phyloP scores from a whole-genome alignment of 1,140 invertebrate species.

The Drosophila ercepeae region DNA sequence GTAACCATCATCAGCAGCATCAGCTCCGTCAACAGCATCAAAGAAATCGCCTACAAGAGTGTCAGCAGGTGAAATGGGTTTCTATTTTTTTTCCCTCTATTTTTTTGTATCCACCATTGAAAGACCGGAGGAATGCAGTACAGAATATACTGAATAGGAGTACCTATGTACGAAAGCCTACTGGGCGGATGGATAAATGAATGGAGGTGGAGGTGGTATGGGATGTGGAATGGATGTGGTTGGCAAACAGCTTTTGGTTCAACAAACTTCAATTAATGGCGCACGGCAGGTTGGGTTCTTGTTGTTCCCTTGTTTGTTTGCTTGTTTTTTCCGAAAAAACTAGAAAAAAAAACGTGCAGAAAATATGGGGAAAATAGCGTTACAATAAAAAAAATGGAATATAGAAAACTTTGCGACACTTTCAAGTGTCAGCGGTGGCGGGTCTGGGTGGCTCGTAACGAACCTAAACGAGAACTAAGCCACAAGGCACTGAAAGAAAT shows the following conservation, averaged over 20 bases:
- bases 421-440: conserved; percentile 57
- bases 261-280: conserved; percentile 79
- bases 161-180: background rate
- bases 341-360: conserved; percentile 11
- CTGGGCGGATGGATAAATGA: background rate
- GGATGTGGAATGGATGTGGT: conserved; percentile 4
- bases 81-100: background rate
- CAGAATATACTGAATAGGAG: background rate
- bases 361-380: conserved; percentile 15
- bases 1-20: conserved; percentile 11
- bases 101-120: conserved; percentile 15
- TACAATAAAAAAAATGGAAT: conserved; percentile 5
- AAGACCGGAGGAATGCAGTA: conserved; percentile 7
- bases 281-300: conserved; percentile 54
- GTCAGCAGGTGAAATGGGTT: conserved; percentile 24
- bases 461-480: conserved; percentile 39
- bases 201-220: background rate
- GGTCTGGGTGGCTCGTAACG: conserved; percentile 49
- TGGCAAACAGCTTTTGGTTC: conserved; percentile 73
- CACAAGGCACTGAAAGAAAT: conserved; percentile 11
- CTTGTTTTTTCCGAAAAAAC: conserved; percentile 48
- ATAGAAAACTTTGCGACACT: conserved; percentile 65
- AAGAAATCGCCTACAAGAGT: conserved; percentile 24
- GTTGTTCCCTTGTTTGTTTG: conserved; percentile 56
- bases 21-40: conserved; percentile 11